phyloP scores from a whole-genome alignment of 30 jellyfish, hydroid and myxozoan genomes.

The Nemopilema nomurai region DNA sequence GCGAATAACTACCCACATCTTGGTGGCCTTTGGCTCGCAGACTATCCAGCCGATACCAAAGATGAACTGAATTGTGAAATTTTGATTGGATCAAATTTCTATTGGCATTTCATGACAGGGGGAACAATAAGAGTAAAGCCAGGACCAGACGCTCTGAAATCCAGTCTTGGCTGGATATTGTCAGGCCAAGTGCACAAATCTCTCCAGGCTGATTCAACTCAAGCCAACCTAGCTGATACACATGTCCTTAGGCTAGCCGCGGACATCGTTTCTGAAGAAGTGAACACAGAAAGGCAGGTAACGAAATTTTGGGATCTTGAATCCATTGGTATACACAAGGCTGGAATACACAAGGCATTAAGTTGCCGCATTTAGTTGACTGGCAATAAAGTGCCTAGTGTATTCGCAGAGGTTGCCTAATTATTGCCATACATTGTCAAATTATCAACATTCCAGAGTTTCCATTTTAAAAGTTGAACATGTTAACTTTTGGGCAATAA shows the following conservation, averaged over 20 bases:
- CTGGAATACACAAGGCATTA: no score
- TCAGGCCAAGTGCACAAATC: slow-evolving; percentile 31
- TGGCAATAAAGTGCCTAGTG: no score
- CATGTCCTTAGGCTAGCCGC: slow-evolving; percentile 3
- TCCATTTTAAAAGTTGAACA: no score
- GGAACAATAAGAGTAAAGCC: slow-evolving; percentile 22
- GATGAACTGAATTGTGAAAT: slow-evolving; percentile 26
- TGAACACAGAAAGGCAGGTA: neutral
- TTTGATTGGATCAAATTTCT: slow-evolving; percentile 31
- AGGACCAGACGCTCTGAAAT: slow-evolving; percentile 46
- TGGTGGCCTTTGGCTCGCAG: slow-evolving; percentile 16
- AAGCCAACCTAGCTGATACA: slow-evolving; percentile 8
- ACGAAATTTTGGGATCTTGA: neutral
- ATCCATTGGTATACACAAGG: slow-evolving; percentile 13
- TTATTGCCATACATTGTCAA: no score
- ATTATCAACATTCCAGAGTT: no score
- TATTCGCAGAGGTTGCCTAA: no score
- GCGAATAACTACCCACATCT: slow-evolving; percentile 37
- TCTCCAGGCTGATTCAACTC: neutral
- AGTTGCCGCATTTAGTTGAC: no score
- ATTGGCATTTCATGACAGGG: slow-evolving; percentile 41
- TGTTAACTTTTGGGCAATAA: no score
- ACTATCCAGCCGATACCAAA: slow-evolving; percentile 7
- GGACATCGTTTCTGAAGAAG: neutral
- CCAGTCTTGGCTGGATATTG: slow-evolving; percentile 48